Conservation (phyloP, 1,140 invertebrate genomes). For the Macrobrachium nipponense region DNA sequence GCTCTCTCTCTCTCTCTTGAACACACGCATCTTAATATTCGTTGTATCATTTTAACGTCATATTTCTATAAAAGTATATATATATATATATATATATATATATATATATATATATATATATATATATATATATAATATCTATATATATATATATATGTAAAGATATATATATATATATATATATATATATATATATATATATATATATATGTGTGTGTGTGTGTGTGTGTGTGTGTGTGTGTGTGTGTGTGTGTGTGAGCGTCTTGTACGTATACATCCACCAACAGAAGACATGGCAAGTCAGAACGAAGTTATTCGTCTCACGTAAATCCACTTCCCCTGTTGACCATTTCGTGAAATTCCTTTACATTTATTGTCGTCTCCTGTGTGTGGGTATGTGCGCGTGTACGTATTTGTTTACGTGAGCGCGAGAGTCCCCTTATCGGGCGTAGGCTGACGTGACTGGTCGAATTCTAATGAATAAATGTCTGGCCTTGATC, state of each 20-base stretch:
- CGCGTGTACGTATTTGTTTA: too few species aligned
- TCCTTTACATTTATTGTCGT: too few species aligned
- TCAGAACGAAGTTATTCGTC: too few species aligned
- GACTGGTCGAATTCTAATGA: too few species aligned
- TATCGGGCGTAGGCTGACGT: too few species aligned
- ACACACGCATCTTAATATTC: not conserved
- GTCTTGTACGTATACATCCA: too few species aligned
- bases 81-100: not conserved
- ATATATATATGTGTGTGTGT: not conserved
- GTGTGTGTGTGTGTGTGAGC: not conserved
- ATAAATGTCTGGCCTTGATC: too few species aligned
- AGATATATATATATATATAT: not conserved
- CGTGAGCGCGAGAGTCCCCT: too few species aligned
- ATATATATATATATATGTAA: not conserved
- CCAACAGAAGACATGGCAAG: too few species aligned
- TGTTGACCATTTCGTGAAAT: too few species aligned
- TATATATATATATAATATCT: not conserved
- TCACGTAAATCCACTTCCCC: too few species aligned
- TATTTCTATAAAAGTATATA: not conserved
- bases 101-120: slow-evolving; percentile 13
- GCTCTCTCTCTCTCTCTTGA: slow-evolving; percentile 13
- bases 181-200: not conserved
- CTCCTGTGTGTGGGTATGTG: too few species aligned
- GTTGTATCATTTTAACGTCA: not conserved
- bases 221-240: not conserved